Evolutionary conservation across 1,140 invertebrate species (phyloP).

Genomic region (Pseudobourletiella spinata): DNA sequence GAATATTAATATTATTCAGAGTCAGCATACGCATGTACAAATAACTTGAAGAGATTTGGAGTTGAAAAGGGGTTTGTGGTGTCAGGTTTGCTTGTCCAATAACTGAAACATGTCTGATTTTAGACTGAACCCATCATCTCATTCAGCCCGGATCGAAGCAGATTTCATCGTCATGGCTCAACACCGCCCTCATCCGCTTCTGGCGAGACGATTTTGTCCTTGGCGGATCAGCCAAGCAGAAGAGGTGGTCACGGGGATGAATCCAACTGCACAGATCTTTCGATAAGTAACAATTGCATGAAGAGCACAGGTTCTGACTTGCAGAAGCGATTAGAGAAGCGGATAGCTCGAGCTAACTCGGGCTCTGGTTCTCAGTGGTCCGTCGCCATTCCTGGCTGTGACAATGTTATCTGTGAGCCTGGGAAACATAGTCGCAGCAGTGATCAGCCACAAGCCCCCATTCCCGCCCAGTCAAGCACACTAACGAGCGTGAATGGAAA

Average conservation of each 20-base stretch:
- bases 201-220: too few species aligned
- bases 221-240: too few species aligned
- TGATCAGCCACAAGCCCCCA: background rate
- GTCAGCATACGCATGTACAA: too few species aligned
- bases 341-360: slow-evolving; percentile 17
- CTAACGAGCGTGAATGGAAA: background rate
- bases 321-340: slow-evolving; percentile 21
- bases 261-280: background rate
- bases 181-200: background rate
- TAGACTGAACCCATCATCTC: slow-evolving; percentile 24
- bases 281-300: background rate
- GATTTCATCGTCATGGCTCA: slow-evolving; percentile 6
- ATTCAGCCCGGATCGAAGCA: slow-evolving; percentile 25
- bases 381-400: background rate
- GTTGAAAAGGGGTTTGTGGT: too few species aligned
- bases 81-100: too few species aligned
- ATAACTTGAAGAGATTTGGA: too few species aligned
- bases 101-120: too few species aligned
- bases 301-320: too few species aligned
- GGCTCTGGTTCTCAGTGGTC: background rate
- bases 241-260: too few species aligned
- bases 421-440: background rate
- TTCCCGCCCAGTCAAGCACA: background rate
- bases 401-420: background rate
- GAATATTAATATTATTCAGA: too few species aligned